Evolutionary conservation across 2,888 invertebrate species (phyloP), one percentile per base, ranked within the genome.

Genomic region (Drosophila quinaria): DNA sequence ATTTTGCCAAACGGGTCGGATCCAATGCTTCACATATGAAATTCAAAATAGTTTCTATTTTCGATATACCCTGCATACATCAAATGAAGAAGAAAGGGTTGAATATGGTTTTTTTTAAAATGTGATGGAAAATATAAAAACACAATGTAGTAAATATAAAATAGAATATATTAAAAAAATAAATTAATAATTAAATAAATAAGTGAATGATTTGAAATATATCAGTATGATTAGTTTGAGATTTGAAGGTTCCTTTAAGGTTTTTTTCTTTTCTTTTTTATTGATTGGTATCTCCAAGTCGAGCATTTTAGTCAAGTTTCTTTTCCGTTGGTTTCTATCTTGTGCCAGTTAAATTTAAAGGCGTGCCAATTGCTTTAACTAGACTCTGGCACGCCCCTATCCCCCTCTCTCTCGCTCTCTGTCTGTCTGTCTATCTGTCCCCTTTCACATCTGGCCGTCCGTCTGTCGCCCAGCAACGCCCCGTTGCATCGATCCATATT

Each of bases 401-500:
- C 15, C 10, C 25, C 42, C 44, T 11, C 0, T 17, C 3, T 9
- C 2, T 10, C 6, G 22, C 33, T 4, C 5, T 1, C 9, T 3
- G n/a, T 8, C n/a, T 31, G 2, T 4, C 9, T 1, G 11, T 22
- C 1, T 5, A 0, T 35, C 37, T 5, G 15, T 41, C 29, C 15
- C 33, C 25, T 3, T 9, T 3, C 17, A 19, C 17, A 19, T 15
- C 35, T 15, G n/a, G 29, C 29, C 33, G 25, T 29, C 17, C 13
- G 11, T 19, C n/a, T 29, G 29, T 22, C 39, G 35, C 29, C 42
- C 10, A 15, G 44, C 25, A 44, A 58, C 55, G 51, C 46, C 39
- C 51, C 47, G 41, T 74, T 60, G 68, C 59, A 72, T 68, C 68
- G 72, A 77, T 72, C 58, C 69, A 65, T 37, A 73, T 73, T 52